These are phyloP conservation scores for Gastrophryne carolinensis DNA, from an alignment of 2,797 vertebrate species.

Conservation along the genomic window DNA sequence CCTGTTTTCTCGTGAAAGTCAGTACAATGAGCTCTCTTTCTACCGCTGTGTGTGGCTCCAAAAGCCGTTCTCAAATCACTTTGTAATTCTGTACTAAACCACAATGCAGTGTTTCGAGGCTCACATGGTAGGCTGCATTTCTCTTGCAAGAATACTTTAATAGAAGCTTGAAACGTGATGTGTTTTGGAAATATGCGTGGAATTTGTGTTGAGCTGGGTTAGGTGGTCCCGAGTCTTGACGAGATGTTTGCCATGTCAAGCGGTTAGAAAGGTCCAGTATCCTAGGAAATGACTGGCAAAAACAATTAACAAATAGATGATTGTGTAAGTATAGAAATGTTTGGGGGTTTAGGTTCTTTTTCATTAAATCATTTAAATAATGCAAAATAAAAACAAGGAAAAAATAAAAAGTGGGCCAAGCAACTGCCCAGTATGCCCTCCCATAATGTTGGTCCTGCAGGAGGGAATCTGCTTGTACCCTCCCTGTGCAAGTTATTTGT, in stretches of 20 bases:
- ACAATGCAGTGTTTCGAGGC: conserved; percentile 2
- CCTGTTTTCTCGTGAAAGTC: neutral
- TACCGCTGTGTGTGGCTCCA: conserved; percentile 37
- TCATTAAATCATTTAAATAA: too few relatives aligned
- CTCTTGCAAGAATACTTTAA: conserved; percentile 10
- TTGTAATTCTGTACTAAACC: conserved; percentile 35
- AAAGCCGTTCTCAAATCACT: conserved; percentile 36
- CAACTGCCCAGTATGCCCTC: too few relatives aligned
- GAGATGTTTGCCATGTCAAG: neutral
- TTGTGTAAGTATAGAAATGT: neutral
- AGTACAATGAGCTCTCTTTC: conserved; percentile 37
- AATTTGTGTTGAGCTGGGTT: conserved; percentile 2
- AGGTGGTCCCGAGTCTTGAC: neutral
- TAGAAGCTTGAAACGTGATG: conserved; percentile 2
- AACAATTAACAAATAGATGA: neutral
- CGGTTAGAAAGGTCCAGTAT: neutral
- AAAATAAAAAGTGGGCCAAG: too few relatives aligned
- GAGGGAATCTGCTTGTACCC: too few relatives aligned
- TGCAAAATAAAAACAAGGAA: too few relatives aligned
- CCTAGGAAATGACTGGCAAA: neutral
- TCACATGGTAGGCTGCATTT: conserved; percentile 28
- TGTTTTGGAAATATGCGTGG: conserved; percentile 36
- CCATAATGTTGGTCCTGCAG: too few relatives aligned
- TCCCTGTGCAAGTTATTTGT: too few relatives aligned
- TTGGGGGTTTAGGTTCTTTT: too few relatives aligned